Evolutionary conservation across 2,797 vertebrate species (phyloP).

Genomic region (Microcaecilia unicolor): DNA sequence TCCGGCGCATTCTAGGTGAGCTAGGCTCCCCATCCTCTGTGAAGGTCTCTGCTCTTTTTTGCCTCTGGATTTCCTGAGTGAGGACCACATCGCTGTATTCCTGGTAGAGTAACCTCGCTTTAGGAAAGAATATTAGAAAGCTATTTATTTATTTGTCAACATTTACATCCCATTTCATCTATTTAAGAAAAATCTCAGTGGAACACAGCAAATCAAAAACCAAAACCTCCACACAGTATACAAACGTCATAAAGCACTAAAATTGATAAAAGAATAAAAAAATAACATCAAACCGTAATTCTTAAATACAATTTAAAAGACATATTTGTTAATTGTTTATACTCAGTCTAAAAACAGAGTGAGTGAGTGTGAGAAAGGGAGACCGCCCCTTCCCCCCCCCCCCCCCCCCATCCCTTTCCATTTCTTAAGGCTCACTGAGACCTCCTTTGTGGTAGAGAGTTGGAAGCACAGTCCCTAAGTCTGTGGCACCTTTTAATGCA

Average conservation of each 20-base stretch:
- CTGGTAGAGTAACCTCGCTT: constrained; percentile 58
- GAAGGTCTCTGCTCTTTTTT: constrained; percentile 64
- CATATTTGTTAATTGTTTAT: too few species aligned
- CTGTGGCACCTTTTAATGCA: too few species aligned
- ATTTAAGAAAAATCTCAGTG: not conserved
- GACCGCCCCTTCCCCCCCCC: constrained; percentile 40
- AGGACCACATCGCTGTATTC: constrained; percentile 77
- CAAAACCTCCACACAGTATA: not conserved
- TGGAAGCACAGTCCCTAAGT: too few species aligned
- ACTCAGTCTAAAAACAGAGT: too few species aligned
- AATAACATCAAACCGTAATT: constrained; percentile 1
- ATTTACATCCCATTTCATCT: not conserved
- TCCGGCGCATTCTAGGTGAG: constrained; percentile 38
- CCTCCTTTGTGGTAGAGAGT: too few species aligned
- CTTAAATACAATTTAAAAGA: too few species aligned
- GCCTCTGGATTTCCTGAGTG: constrained; percentile 87
- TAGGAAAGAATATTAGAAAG: not conserved
- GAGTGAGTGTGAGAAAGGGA: too few species aligned
- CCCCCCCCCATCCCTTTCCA: constrained; percentile 20
- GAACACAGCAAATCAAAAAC: not conserved
- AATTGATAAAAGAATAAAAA: not conserved
- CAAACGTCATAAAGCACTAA: not conserved
- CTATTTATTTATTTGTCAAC: not conserved
- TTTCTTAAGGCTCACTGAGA: constrained; percentile 26
- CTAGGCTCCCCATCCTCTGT: constrained; percentile 43